Evolutionary conservation across 2,797 vertebrate species (phyloP).

Genomic region (Alcedo atthis): DNA sequence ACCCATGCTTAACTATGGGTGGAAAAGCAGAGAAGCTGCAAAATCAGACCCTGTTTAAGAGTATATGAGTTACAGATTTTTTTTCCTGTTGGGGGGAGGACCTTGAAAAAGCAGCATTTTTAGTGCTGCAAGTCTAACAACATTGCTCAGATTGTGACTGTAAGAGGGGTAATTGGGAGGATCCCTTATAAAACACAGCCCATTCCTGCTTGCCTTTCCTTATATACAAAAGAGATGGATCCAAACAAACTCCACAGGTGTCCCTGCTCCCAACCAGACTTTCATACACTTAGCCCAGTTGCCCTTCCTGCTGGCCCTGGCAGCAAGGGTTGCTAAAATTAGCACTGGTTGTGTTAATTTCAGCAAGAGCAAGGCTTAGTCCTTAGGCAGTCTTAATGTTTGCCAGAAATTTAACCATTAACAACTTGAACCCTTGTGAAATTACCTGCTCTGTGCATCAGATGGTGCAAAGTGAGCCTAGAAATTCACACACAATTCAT

Average conservation of each 20-base stretch:
- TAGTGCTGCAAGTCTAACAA: background rate
- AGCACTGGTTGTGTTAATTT: background rate
- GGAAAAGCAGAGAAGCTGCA: background rate
- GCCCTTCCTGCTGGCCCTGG: background rate
- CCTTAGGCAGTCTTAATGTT: background rate
- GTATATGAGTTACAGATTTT: background rate
- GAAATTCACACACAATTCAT: background rate
- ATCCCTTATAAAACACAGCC: background rate
- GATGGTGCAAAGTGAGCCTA: background rate
- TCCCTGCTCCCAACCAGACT: background rate
- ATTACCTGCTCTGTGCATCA: background rate
- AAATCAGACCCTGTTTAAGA: background rate
- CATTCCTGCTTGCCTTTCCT: background rate
- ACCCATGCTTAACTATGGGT: background rate
- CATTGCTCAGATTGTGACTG: background rate
- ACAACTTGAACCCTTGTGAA: background rate
- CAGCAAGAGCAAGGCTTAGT: background rate
- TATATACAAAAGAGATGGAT: background rate
- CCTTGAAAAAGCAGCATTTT: background rate
- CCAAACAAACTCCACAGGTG: background rate
- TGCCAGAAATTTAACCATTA: slow-evolving; percentile 1
- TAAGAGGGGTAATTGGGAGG: background rate
- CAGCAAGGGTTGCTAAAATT: background rate
- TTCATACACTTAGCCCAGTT: background rate
- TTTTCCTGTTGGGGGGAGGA: background rate